A percentile compares a stretch with the other conserved stretches of the same genome.
phyloP scores from a whole-genome alignment of 2,888 invertebrate species.

The Acleris literana region DNA sequence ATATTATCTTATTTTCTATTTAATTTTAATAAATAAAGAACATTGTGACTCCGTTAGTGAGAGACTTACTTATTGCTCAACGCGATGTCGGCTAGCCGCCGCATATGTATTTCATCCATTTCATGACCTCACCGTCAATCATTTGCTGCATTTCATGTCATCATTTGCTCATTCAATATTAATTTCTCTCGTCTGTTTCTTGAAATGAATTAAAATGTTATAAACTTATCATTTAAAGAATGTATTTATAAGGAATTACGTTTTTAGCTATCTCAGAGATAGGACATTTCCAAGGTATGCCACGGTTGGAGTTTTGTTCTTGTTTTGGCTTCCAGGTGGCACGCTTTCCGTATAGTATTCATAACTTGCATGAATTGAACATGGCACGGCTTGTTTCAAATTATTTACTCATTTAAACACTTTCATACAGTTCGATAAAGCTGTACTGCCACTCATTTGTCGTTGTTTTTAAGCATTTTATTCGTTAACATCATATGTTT shows the following conservation, averaged over 20 bases:
- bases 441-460: neutral
- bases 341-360: slow-evolving; percentile 63
- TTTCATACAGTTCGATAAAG: neutral
- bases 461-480: slow-evolving; percentile 21
- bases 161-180: slow-evolving; percentile 8
- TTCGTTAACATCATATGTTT: too few species aligned
- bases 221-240: slow-evolving; percentile 15
- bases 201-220: neutral
- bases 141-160: neutral
- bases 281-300: slow-evolving; percentile 96
- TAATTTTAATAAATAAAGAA: too few species aligned
- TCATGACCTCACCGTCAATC: neutral
- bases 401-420: slow-evolving; percentile 17
- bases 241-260: slow-evolving; percentile 47
- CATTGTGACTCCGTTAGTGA: too few species aligned
- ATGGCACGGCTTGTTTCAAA: slow-evolving; percentile 70
- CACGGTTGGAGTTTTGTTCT: slow-evolving; percentile 61
- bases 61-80: too few species aligned
- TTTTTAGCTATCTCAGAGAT: slow-evolving; percentile 94
- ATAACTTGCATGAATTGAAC: slow-evolving; percentile 67
- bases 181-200: slow-evolving; percentile 21
- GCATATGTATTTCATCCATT: neutral
- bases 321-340: slow-evolving; percentile 76
- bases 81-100: neutral
- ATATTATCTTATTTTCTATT: too few species aligned